phyloP scores from a whole-genome alignment of 1,140 invertebrate genomes.

The Eumaeus atala region DNA sequence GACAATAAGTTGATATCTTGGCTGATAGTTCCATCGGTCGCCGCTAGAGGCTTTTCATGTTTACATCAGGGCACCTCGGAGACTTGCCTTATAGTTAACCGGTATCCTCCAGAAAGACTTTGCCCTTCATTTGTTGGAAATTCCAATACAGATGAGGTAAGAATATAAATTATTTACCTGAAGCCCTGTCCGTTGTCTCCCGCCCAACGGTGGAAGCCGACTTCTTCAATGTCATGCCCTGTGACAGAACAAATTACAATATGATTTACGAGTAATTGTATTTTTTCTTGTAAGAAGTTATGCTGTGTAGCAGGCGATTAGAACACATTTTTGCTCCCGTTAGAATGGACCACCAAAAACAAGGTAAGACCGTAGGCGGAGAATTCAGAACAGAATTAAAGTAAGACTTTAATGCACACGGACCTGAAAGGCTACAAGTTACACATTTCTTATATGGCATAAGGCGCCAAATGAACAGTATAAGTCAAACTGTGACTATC shows the following conservation, averaged over 20 bases:
- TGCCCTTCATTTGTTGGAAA: background rate
- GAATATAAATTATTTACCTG: constrained; percentile 30
- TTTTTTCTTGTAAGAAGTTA: background rate
- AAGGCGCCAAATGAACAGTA: too few species aligned
- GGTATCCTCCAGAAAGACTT: background rate
- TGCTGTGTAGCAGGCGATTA: background rate
- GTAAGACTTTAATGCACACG: too few species aligned
- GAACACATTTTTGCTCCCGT: too few species aligned
- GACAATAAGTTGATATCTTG: too few species aligned
- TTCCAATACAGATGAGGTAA: background rate
- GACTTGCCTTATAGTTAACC: background rate
- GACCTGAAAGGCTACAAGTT: too few species aligned
- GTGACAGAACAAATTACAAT: constrained; percentile 17
- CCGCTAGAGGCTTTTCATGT: background rate
- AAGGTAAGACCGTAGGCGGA: too few species aligned
- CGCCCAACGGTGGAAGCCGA: constrained; percentile 38
- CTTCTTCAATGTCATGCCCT: constrained; percentile 45
- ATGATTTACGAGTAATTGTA: background rate
- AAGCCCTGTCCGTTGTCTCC: constrained; percentile 31
- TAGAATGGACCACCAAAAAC: too few species aligned
- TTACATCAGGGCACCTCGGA: background rate
- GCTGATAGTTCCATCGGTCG: too few species aligned
- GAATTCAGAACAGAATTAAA: too few species aligned
- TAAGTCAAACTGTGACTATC: too few species aligned
- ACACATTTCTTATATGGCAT: too few species aligned